Evolutionary conservation across 2,797 vertebrate species (phyloP), one percentile per base, ranked within the genome.

Genomic region (Delichon dasypus): DNA sequence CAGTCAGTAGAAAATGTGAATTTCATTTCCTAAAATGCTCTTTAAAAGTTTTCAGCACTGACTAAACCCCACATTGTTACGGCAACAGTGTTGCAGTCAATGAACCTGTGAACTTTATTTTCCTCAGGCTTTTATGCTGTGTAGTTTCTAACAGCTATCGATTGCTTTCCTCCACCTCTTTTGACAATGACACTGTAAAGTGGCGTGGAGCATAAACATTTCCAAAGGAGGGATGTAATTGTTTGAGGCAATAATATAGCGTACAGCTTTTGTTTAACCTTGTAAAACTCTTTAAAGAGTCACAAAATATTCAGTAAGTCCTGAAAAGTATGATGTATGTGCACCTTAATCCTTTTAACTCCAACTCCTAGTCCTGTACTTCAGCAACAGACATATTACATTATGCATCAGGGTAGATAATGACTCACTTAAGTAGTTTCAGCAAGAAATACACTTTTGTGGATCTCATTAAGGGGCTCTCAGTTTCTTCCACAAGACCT

Each of bases 331-430:
- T 90, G 82, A 84, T 90, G 18, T 45, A 51, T 84, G 30, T 88
- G 94, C 61, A 84, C 70, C 51, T 74, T 91, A 94, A 95, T 94
- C 76, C 73, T 93, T 94, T 93, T 79, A 89, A 94, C 40, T 77
- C 50, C 34, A 85, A 9, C 58, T 93, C 68, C 51, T 89, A 48
- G 82, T 66, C 47, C 66, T 48, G 30, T 34, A 68, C 55, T 92
- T 85, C 78, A 81, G 67, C 5, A 13, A 30, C 40, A 76, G 76
- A 26, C 6, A 7, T 47, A 77, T 44, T 94, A 78, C 54, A 54
- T 84, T 88, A 84, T 81, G 85, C 83, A 91, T 89, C 61, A 48
- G 53, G 44, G 32, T 72, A 86, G 58, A 86, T 81, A 91, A 93
- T 55, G 58, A 78, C 57, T 74, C 75, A 26, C 25, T 94, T 67